phyloP scores from a whole-genome alignment of 2,888 invertebrate genomes.

The Rhorus exstirpatorius region DNA sequence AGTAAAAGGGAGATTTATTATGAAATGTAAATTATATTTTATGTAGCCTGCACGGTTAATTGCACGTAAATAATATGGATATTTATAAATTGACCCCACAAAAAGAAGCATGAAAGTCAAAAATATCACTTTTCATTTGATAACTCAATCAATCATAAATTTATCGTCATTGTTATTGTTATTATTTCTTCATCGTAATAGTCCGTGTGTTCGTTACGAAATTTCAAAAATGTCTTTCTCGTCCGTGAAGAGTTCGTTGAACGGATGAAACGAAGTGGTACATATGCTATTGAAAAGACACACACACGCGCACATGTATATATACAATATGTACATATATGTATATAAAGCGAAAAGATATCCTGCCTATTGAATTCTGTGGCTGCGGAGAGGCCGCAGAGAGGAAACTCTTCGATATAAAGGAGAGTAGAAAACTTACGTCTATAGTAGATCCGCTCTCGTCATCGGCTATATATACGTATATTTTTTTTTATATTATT shows the following conservation, averaged over 20 bases:
- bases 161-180: not conserved
- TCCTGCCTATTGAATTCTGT: conserved; percentile 71
- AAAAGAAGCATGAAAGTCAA: no score
- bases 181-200: conserved; percentile 35
- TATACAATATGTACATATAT: no score
- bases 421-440: conserved; percentile 60
- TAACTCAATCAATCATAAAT: conserved; percentile 8
- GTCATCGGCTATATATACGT: conserved; percentile 58
- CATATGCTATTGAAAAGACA: conserved; percentile 47
- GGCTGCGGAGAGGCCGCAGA: conserved; percentile 61
- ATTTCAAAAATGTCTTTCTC: not conserved
- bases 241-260: conserved; percentile 39
- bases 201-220: not conserved
- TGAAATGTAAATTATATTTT: no score
- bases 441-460: conserved; percentile 51
- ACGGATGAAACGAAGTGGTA: conserved; percentile 48
- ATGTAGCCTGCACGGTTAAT: not conserved
- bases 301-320: no score
- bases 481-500: conserved; percentile 42
- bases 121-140: not conserved
- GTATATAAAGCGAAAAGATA: conserved; percentile 61
- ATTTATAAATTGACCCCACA: not conserved
- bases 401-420: conserved; percentile 54
- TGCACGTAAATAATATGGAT: not conserved
- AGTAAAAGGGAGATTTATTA: no score